Conservation (phyloP, 1,140 invertebrate species). For the Cephus cinctus region DNA sequence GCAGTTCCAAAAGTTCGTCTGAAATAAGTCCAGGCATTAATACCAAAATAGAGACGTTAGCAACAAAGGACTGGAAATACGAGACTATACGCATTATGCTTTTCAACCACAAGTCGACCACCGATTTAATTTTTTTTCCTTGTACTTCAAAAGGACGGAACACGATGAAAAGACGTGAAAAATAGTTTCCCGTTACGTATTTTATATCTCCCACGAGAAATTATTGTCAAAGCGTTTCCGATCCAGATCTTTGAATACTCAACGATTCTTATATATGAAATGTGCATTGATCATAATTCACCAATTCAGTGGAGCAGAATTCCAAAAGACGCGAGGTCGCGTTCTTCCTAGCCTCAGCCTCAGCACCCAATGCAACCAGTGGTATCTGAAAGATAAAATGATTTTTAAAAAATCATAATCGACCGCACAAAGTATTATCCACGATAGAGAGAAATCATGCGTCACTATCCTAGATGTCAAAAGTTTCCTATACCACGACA, state of each 20-base stretch:
- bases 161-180: background rate
- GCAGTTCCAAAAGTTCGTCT: conserved; percentile 40
- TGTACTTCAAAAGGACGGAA: background rate
- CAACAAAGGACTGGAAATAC: conserved; percentile 9
- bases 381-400: conserved; percentile 34
- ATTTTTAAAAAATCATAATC: conserved; percentile 2
- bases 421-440: conserved; percentile 5
- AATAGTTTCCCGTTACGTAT: too few relatives aligned
- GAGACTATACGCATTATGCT: conserved; percentile 9
- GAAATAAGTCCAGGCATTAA: conserved; percentile 8
- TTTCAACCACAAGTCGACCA: conserved; percentile 9
- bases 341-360: conserved; percentile 37
- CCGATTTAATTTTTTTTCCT: conserved; percentile 12
- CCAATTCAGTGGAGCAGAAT: conserved; percentile 42
- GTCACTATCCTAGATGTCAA: too few relatives aligned
- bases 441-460: conserved; percentile 8
- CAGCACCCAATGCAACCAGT: conserved; percentile 37
- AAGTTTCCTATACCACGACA: too few relatives aligned
- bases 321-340: conserved; percentile 33
- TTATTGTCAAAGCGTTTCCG: conserved; percentile 15
- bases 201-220: too few relatives aligned
- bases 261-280: background rate
- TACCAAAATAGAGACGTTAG: background rate
- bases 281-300: conserved; percentile 25
- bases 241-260: conserved; percentile 5